A percentile compares a stretch with the other conserved stretches of the same genome.
phyloP scores from a whole-genome alignment of 1,140 invertebrate genomes.

The Rhyacophila brunnea region DNA sequence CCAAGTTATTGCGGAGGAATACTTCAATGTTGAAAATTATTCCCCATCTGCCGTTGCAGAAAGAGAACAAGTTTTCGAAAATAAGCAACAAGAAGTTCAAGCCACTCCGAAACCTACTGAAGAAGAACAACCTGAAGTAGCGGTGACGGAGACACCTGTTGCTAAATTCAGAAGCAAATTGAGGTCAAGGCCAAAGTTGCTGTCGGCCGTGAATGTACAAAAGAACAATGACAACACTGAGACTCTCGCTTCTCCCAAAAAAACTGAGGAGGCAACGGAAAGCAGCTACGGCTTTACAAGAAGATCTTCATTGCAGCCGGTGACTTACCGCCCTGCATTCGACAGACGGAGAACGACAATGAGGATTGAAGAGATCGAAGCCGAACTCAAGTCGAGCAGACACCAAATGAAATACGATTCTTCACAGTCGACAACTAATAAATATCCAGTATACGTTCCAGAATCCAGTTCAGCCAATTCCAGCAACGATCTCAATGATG shows the following conservation, averaged over 20 bases:
- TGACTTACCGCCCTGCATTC: constrained; percentile 51
- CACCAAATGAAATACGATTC: constrained; percentile 16
- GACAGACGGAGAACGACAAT: constrained; percentile 50
- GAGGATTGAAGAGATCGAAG: constrained; percentile 54
- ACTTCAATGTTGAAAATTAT: background rate
- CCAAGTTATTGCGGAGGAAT: constrained; percentile 3
- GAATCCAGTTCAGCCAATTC: constrained; percentile 21
- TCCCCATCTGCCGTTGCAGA: background rate
- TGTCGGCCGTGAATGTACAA: constrained; percentile 8
- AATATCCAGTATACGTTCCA: constrained; percentile 32
- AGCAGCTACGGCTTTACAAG: constrained; percentile 10
- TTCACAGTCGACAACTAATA: constrained; percentile 20
- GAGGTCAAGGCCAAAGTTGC: constrained; percentile 27
- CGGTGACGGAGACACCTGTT: constrained; percentile 22
- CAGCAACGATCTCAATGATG: constrained; percentile 5
- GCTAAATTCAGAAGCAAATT: constrained; percentile 34
- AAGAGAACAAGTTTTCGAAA: constrained; percentile 5
- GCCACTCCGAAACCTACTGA: background rate
- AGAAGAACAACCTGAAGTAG: constrained; percentile 13
- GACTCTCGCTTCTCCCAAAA: constrained; percentile 23
- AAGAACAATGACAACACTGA: constrained; percentile 22
- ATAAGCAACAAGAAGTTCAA: constrained; percentile 4
- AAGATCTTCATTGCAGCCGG: constrained; percentile 40
- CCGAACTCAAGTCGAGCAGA: constrained; percentile 49
- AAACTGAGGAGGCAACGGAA: constrained; percentile 20